These are phyloP conservation scores for Nerophis lumbriciformis DNA, from an alignment of 2,113 vertebrate species.

Conservation along the genomic window DNA sequence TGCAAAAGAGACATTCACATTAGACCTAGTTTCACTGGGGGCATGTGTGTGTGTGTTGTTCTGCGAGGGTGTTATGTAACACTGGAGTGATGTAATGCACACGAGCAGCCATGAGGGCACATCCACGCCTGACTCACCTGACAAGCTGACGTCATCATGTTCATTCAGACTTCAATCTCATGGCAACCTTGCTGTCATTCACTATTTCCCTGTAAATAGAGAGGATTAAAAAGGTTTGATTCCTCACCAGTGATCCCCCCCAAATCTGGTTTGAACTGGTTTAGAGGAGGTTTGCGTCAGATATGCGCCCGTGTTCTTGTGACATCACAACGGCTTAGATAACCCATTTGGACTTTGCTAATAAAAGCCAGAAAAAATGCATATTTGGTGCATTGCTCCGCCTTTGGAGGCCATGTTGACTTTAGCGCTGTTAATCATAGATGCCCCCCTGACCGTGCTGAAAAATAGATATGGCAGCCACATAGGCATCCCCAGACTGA, in stretches of 20 bases:
- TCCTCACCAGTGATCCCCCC: conserved; percentile 45
- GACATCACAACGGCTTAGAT: conserved; percentile 33
- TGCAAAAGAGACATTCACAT: conserved; percentile 50
- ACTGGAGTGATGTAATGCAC: conserved; percentile 69
- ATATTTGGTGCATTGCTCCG: background rate
- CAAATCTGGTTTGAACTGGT: conserved; percentile 44
- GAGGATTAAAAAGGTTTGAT: conserved; percentile 58
- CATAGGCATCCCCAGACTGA: conserved; percentile 48
- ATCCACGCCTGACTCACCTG: conserved; percentile 57
- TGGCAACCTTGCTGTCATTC: conserved; percentile 33
- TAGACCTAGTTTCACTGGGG: conserved; percentile 36
- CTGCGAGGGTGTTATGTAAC: conserved; percentile 65
- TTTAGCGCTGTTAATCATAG: background rate
- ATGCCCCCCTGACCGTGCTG: conserved; percentile 5
- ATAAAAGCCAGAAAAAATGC: background rate
- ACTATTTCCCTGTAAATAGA: background rate
- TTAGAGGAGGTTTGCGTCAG: background rate
- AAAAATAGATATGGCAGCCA: conserved; percentile 31
- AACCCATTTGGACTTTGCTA: conserved; percentile 12
- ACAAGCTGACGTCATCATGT: conserved; percentile 30
- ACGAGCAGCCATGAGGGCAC: conserved; percentile 48
- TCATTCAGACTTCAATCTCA: conserved; percentile 11
- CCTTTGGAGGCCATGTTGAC: background rate
- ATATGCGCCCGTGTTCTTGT: background rate
- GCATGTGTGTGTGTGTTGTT: conserved; percentile 32